Percentiles rank a stretch among this genome's conserved stretches.
Evolutionary conservation across 23 tunicate species (phyloP).

Genomic region (Trididemnum miniatum): DNA sequence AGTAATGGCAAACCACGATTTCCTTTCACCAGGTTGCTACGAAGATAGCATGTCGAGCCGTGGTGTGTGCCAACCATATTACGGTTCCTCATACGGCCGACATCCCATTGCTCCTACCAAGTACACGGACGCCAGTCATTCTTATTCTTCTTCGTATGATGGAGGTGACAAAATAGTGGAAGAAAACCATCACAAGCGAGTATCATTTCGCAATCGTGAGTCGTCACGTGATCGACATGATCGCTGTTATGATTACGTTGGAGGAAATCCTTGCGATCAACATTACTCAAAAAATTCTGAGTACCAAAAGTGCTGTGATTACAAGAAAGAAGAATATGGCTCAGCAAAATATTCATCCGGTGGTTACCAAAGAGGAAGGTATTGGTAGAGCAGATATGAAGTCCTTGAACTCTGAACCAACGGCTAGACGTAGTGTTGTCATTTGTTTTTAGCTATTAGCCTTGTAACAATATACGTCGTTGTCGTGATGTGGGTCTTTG

Average conservation of each 20-base stretch:
- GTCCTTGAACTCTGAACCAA: no score
- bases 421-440: no score
- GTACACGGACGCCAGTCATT: neutral
- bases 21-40: neutral
- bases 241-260: neutral
- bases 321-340: conserved; percentile 1
- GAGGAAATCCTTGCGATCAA: neutral
- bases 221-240: neutral
- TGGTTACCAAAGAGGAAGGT: neutral
- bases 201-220: neutral
- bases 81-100: neutral
- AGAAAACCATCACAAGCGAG: neutral
- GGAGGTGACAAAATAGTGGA: neutral
- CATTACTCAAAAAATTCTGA: no score
- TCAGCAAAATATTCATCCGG: neutral
- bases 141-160: neutral
- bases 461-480: no score
- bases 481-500: no score
- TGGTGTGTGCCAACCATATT: neutral
- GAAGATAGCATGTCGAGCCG: no score
- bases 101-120: neutral
- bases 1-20: conserved; percentile 34
- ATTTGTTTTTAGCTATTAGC: no score
- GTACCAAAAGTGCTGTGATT: neutral
- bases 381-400: no score